These are phyloP conservation scores for Amia ocellicauda DNA, from an alignment of 2,113 vertebrate species.

Conservation along the genomic window DNA sequence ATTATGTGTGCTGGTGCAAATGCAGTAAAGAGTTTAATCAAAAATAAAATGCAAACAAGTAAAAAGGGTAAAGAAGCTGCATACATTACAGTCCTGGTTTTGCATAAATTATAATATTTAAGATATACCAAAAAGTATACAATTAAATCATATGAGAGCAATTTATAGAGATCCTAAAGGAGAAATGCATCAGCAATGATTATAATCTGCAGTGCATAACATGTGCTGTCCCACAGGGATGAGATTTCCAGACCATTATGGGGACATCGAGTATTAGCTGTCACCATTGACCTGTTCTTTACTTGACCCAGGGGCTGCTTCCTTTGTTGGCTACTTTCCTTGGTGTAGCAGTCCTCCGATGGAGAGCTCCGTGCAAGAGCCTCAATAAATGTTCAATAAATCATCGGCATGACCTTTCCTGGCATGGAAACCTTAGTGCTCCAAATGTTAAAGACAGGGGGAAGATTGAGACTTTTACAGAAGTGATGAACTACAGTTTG, in stretches of 20 bases:
- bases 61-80: no score
- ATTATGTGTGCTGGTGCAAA: no score
- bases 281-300: not conserved
- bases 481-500: conserved; percentile 42
- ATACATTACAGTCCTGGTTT: no score
- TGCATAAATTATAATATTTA: no score
- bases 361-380: conserved; percentile 42
- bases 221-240: not conserved
- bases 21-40: no score
- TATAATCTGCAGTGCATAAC: no score
- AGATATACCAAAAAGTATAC: no score
- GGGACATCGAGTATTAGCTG: not conserved
- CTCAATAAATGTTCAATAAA: conserved; percentile 65
- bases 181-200: no score
- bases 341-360: conserved; percentile 44
- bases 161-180: no score
- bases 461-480: conserved; percentile 38
- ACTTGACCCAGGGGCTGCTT: conserved; percentile 5
- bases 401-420: conserved; percentile 61
- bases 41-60: no score
- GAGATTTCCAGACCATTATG: not conserved
- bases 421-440: conserved; percentile 39
- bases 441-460: conserved; percentile 40
- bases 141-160: no score
- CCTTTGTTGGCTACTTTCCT: conserved; percentile 25